Percentiles rank a stretch among this genome's conserved stretches.
These are phyloP conservation scores for Phyllostomus hastatus DNA, from an alignment of 2,113 vertebrate genomes.

Conservation along the genomic window DNA sequence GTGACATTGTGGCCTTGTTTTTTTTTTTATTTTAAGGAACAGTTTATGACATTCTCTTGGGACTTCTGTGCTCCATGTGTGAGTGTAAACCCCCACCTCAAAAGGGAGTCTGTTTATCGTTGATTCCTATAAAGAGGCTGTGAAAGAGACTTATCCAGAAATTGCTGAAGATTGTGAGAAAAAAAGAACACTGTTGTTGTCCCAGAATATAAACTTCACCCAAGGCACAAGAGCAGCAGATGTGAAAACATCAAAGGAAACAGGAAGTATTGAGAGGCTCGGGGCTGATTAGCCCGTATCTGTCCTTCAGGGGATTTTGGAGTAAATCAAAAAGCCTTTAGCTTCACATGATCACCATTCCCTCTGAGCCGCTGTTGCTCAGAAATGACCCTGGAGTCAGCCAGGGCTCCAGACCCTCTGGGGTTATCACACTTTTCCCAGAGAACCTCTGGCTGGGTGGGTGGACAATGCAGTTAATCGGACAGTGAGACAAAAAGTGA, in stretches of 20 bases:
- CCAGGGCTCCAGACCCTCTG: not conserved
- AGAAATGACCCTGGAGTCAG: not conserved
- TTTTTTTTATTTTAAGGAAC: not conserved
- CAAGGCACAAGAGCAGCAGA: not conserved
- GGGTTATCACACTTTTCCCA: slow-evolving; percentile 11
- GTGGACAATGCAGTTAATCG: not conserved
- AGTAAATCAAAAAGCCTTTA: not conserved
- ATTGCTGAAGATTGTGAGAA: slow-evolving; percentile 8
- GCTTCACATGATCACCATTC: not conserved
- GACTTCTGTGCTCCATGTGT: not conserved
- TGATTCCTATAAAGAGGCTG: not conserved
- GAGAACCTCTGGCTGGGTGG: not conserved
- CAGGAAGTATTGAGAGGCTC: slow-evolving; percentile 39
- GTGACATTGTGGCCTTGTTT: not conserved
- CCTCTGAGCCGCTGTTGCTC: not conserved
- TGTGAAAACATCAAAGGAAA: slow-evolving; percentile 19
- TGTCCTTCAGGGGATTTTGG: slow-evolving; percentile 26
- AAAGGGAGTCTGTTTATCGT: not conserved
- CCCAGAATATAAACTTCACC: slow-evolving; percentile 36
- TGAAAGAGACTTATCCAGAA: not conserved
- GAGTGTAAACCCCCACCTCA: not conserved
- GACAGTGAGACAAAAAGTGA: not conserved
- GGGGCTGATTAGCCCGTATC: not conserved
- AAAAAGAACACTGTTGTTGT: not conserved
- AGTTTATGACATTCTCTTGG: not conserved